Evolutionary conservation across 2,888 invertebrate species (phyloP), one percentile per base, ranked within the genome.

Genomic region (Apotomis turbidana): DNA sequence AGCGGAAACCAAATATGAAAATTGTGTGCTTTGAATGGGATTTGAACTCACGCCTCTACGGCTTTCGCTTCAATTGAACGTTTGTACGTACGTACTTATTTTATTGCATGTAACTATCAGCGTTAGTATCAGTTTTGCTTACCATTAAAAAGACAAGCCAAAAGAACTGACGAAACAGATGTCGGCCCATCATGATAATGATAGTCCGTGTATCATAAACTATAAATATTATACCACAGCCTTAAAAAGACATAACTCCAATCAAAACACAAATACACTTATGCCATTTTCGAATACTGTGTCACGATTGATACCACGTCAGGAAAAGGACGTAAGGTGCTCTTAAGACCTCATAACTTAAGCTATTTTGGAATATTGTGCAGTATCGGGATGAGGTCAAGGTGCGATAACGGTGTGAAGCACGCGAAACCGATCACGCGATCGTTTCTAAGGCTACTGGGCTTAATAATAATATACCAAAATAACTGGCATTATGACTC

Each of bases 201-300:
- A 82, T 87, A 87, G 88, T 87, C 86, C 84, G 79, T 81, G 83
- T 87, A 82, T 85, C 85, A 83, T 87, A 85, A 86, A 88, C 85
- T 85, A 86, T 81, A 82, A 85, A 1, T 55, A 46, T 36, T 10
- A 49, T 2, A 3, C 49, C 9, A 27, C 27, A 8, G 10, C n/a
- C 8, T 1, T 44, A 27, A 36, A 46, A 57, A 27, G 64, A 5
- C 66, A 3, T 36, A 66, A 57, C 54, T 55, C 4, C 9, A 2
- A 4, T 8, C 36, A n/a, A 13, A 9, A 46, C 13, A n/a, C 5
- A 10, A 12, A 54, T 57, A 12, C 49, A 46, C 6, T 66, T 66
- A 46, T 9, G 66, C 46, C 57, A 12, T 66, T 66, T 57, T 66
- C 36, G 54, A 80, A 74, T 76, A 78, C 49, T 10, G 9, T 49